Base-by-base conservation (phyloP, 2,888 invertebrate species). In the Ophion ventricosus region DNA sequence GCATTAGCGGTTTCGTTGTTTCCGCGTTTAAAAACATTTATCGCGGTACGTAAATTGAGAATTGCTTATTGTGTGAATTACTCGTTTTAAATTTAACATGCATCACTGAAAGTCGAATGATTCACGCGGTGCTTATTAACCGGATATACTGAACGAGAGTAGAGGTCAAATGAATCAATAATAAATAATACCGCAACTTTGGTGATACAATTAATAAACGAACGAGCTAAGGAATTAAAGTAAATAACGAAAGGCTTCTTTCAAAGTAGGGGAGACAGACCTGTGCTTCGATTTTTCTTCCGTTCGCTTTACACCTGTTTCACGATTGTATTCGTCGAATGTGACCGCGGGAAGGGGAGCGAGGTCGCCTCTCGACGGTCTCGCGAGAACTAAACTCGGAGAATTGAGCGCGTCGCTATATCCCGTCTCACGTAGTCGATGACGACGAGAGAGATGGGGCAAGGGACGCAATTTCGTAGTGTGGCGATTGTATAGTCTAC, bases 351-450 rank as follows among this genome's bases (percentile, higher is more conserved):
- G 69, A 67, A 40, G 57, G 40, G 57, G 8, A 17, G 40, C 69
- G 83, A 83, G 81, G 66, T 83, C 84, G 85, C 72, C 57, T 25
- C 72, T 56, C 80, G 81, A 78, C 82, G 83, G 80, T 85, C 85
- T 72, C 78, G 75, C 84, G 84, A 79, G 83, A 86, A 87, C 87
- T 87, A 85, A 87, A 87, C 84, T 86, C 80, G 84, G 81, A 83
- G 81, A 81, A 81, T 64, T 20, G 66, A 57, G 63, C 78, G 67
- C 29, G 63, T 20, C 64, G 26, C 23, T 17, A 23, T 23, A 17
- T 29, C 26, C 35, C 2, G 25, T 23, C 61, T 26, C 61, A 26
- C 43, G 35, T 10, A 11, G n/a, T 35, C 64, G 66, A 2, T n/a
- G 17, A 14, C 40, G 29, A 11, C 35, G 61, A 59, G 73, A 59